Evolutionary conservation across 2,113 vertebrate genomes (phyloP).

Genomic region (Ceuthmochares aereus): DNA sequence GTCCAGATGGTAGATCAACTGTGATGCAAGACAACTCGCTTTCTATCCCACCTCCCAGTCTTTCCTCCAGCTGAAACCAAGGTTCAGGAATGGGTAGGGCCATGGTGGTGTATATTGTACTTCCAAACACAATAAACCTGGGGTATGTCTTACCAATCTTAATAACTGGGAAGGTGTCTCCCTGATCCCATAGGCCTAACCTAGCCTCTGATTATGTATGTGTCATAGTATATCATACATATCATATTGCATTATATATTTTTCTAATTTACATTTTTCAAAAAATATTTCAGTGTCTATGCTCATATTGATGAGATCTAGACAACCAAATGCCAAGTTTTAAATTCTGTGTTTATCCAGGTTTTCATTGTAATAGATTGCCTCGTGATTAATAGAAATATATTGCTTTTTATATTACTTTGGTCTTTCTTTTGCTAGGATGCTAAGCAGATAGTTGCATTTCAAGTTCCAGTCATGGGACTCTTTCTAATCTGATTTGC

Average conservation of each 20-base stretch:
- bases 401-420: neutral
- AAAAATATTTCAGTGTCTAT: neutral
- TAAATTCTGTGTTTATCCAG: neutral
- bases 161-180: neutral
- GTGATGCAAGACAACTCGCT: neutral
- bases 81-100: neutral
- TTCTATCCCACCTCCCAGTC: neutral
- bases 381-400: neutral
- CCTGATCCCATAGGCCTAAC: neutral
- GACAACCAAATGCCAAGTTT: neutral
- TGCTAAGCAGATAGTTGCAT: neutral
- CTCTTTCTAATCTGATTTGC: neutral
- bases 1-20: neutral
- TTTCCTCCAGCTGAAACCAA: neutral
- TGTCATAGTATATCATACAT: neutral
- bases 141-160: fast-evolving
- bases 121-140: neutral
- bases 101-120: too few species aligned
- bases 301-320: neutral
- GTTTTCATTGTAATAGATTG: neutral
- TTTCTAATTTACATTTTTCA: neutral
- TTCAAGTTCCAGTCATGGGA: neutral
- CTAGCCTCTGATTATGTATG: neutral
- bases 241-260: neutral
- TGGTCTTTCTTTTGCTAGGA: neutral